Conservation (phyloP, 2,113 vertebrate genomes). For the Pituophis catenifer region DNA sequence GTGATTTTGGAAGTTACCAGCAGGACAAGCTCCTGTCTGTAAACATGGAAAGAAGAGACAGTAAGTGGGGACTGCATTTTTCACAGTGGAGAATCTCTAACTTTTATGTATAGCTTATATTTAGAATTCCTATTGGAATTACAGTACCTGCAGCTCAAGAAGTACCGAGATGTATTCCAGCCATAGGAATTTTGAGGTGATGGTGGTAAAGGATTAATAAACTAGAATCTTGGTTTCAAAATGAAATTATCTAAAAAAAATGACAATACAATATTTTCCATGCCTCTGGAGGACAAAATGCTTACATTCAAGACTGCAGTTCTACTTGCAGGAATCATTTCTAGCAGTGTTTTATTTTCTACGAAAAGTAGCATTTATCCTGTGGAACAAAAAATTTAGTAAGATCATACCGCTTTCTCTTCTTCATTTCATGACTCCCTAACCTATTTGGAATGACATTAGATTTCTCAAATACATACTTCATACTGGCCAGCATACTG, state of each 20-base stretch:
- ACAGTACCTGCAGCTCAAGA: neutral
- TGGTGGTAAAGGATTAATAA: neutral
- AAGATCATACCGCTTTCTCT: neutral
- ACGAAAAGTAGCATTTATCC: neutral
- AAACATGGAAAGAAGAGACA: slow-evolving; percentile 5
- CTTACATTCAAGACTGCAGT: neutral
- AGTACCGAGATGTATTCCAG: neutral
- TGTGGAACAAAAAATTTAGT: neutral
- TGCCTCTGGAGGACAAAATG: neutral
- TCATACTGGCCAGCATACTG: neutral
- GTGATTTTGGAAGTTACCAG: slow-evolving; percentile 10
- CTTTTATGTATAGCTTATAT: neutral
- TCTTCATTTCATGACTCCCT: neutral
- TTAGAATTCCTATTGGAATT: neutral
- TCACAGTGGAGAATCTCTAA: neutral
- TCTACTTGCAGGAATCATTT: neutral
- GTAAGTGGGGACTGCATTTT: neutral
- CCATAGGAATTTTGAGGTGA: neutral
- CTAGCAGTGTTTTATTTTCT: neutral
- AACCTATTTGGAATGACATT: neutral
- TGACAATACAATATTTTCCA: neutral
- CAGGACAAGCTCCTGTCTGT: slow-evolving; percentile 16
- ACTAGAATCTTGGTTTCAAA: neutral
- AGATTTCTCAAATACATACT: neutral
- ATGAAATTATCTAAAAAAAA: neutral